phyloP scores from a whole-genome alignment of 2,113 vertebrate genomes.

The Bothrops jararaca region DNA sequence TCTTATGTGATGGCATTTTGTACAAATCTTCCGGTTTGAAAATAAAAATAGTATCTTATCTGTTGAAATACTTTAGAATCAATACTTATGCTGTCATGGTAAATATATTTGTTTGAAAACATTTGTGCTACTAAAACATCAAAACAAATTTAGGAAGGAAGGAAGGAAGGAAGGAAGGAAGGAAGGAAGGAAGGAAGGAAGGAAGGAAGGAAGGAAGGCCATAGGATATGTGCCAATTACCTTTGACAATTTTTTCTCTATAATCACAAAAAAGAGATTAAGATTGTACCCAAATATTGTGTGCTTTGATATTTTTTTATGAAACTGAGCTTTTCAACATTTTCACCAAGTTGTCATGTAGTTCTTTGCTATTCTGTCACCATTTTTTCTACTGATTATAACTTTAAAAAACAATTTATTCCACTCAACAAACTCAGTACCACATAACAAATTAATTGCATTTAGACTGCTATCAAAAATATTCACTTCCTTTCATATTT shows the following conservation, averaged over 20 bases:
- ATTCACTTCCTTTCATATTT: not conserved
- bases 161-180: not conserved
- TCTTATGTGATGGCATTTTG: not conserved
- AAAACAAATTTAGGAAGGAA: not conserved
- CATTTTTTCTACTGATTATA: not conserved
- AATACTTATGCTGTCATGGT: not conserved
- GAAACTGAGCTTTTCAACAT: not conserved
- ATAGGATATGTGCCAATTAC: not conserved
- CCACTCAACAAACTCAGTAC: not conserved
- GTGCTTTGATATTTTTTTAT: not conserved
- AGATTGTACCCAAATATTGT: not conserved
- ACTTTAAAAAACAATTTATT: not conserved
- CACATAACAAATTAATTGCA: not conserved
- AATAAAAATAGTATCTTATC: conserved; percentile 3
- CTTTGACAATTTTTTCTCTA: not conserved
- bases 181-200: too few relatives aligned
- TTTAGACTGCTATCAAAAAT: not conserved
- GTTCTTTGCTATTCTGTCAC: not conserved
- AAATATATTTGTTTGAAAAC: not conserved
- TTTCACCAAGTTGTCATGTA: not conserved
- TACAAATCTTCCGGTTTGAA: not conserved
- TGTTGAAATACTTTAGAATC: not conserved
- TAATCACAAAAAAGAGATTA: not conserved
- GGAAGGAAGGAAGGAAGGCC: not conserved
- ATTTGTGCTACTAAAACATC: not conserved